Evolutionary conservation across 2,797 vertebrate species (phyloP).

Genomic region (Paguma larvata): DNA sequence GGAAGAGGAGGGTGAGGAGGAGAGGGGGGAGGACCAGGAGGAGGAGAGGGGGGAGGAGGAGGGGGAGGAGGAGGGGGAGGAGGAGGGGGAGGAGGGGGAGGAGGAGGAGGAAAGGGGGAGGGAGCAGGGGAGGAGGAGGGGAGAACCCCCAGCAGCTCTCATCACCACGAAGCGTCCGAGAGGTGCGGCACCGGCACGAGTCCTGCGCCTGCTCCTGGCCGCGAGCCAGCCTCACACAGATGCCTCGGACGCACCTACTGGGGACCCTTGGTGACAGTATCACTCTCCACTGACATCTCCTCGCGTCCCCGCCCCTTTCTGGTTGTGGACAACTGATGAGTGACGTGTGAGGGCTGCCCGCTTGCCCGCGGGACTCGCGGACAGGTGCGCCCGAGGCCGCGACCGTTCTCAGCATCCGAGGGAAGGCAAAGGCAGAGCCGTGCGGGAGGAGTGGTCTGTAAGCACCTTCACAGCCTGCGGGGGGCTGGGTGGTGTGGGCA

Average conservation of each 20-base stretch:
- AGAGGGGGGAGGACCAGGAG: too few species aligned
- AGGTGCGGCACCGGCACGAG: accelerated
- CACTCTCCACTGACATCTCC: accelerated
- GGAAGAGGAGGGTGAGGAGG: too few species aligned
- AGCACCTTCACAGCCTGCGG: accelerated
- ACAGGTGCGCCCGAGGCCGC: accelerated
- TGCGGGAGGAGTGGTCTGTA: background rate
- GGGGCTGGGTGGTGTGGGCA: accelerated
- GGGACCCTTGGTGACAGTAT: background rate
- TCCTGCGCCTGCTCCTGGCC: accelerated
- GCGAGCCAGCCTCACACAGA: accelerated
- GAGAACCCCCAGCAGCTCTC: background rate
- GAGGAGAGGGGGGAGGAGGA: background rate
- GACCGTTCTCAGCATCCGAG: accelerated
- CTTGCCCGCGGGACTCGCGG: accelerated
- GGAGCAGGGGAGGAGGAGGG: too few species aligned
- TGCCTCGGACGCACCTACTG: accelerated
- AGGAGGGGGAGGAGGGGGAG: too few species aligned
- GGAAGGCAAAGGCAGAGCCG: accelerated
- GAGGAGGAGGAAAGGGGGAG: too few species aligned
- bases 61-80: too few species aligned
- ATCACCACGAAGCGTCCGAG: accelerated
- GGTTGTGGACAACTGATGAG: background rate
- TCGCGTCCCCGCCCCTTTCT: too few species aligned
- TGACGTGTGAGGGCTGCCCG: accelerated